phyloP scores from a whole-genome alignment of 2,113 vertebrate species.

The Xiphophorus hellerii region DNA sequence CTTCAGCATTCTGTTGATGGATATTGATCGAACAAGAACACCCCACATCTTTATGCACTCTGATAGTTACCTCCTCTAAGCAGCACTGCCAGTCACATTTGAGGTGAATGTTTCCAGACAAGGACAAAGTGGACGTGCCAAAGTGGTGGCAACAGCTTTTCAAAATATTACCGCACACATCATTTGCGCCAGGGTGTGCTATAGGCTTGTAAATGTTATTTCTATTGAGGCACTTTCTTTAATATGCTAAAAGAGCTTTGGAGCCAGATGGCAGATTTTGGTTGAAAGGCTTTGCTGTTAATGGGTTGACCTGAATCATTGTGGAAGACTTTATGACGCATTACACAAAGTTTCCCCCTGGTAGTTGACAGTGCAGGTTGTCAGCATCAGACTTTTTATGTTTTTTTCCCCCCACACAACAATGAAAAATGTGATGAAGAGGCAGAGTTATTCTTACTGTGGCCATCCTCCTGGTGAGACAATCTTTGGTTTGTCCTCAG shows the following conservation, averaged over 20 bases:
- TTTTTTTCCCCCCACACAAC: not conserved
- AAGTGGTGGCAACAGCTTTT: slow-evolving; percentile 22
- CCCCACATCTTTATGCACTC: slow-evolving; percentile 52
- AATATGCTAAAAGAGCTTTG: slow-evolving; percentile 37
- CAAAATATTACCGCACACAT: slow-evolving; percentile 45
- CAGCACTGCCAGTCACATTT: slow-evolving; percentile 45
- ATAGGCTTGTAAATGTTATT: slow-evolving; percentile 44
- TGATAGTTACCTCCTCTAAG: slow-evolving; percentile 56
- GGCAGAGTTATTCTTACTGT: slow-evolving; percentile 67
- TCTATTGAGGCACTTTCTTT: slow-evolving; percentile 34
- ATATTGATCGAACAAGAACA: slow-evolving; percentile 63
- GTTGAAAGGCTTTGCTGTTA: slow-evolving; percentile 57
- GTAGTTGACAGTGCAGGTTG: slow-evolving; percentile 45
- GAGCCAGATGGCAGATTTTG: slow-evolving; percentile 58
- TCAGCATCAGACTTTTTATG: not conserved
- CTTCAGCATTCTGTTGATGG: slow-evolving; percentile 60
- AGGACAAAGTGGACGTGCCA: slow-evolving; percentile 50
- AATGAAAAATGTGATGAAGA: slow-evolving; percentile 64
- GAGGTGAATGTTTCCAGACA: slow-evolving; percentile 49
- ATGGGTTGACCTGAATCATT: slow-evolving; percentile 42
- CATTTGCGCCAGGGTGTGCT: slow-evolving; percentile 26
- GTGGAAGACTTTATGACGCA: slow-evolving; percentile 54
- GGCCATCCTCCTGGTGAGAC: slow-evolving; percentile 65
- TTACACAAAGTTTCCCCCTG: slow-evolving; percentile 42
- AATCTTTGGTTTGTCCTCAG: slow-evolving; percentile 57